Evolutionary conservation across 2,888 invertebrate species (phyloP).

Genomic region (Drosophila nr. perissopoda): DNA sequence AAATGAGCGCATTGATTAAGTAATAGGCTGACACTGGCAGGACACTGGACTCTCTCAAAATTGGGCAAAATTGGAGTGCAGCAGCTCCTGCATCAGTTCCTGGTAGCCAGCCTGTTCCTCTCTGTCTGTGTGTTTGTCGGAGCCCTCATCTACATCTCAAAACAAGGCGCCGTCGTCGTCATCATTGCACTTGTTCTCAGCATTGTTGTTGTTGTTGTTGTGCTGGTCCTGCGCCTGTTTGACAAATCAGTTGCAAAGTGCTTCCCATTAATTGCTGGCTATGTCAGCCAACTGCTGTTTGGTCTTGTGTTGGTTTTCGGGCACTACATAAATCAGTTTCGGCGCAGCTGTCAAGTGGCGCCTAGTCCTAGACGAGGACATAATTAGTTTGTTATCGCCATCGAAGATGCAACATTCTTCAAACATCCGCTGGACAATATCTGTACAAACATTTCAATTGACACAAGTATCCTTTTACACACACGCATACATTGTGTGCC

Average conservation of each 20-base stretch:
- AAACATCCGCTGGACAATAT: slow-evolving; percentile 12
- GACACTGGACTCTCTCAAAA: slow-evolving; percentile 24
- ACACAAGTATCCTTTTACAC: slow-evolving; percentile 2
- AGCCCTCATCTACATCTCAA: slow-evolving; percentile 27
- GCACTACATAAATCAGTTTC: slow-evolving; percentile 61
- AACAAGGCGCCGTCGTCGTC: slow-evolving; percentile 39
- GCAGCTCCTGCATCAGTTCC: slow-evolving; percentile 43
- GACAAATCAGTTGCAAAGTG: slow-evolving; percentile 73
- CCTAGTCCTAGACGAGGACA: slow-evolving; percentile 28
- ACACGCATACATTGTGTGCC: not conserved
- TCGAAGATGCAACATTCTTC: not conserved
- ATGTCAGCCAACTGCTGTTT: slow-evolving; percentile 70
- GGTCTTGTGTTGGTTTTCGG: slow-evolving; percentile 31
- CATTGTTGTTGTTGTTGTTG: slow-evolving; percentile 7
- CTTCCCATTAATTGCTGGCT: slow-evolving; percentile 66
- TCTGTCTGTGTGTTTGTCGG: slow-evolving; percentile 5
- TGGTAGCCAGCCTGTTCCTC: slow-evolving; percentile 37
- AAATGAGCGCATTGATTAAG: slow-evolving; percentile 71
- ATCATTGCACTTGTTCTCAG: slow-evolving; percentile 11
- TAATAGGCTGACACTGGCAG: slow-evolving; percentile 56
- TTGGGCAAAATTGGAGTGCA: slow-evolving; percentile 6
- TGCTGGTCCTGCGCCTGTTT: slow-evolving; percentile 33
- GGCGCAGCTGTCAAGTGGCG: slow-evolving; percentile 60
- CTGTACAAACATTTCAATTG: slow-evolving; percentile 3
- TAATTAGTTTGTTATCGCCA: slow-evolving; percentile 10